Conservation (phyloP, 2,797 vertebrate species). For the Peromyscus eremicus region DNA sequence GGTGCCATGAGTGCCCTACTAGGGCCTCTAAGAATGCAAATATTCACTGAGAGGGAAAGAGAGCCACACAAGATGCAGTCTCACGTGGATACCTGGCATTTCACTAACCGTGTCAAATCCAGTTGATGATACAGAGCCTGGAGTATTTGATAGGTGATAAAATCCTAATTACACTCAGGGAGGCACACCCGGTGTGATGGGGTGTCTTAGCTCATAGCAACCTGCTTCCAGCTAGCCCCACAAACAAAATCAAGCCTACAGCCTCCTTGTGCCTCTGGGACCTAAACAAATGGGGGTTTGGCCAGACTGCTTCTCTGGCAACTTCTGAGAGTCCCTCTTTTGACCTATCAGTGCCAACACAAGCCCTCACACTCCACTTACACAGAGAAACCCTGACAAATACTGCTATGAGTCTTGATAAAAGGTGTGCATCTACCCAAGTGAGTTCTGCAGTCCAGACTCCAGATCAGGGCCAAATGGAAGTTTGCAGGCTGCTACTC, state of each 20-base stretch:
- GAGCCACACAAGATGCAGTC: background rate
- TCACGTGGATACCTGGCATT: background rate
- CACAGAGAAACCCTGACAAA: background rate
- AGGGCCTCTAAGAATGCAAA: background rate
- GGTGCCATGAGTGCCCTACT: background rate
- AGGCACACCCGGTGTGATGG: background rate
- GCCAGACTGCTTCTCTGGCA: background rate
- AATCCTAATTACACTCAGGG: background rate
- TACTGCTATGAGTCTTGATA: background rate
- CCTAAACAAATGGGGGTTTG: background rate
- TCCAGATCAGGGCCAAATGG: background rate
- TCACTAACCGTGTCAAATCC: background rate
- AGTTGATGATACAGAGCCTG: background rate
- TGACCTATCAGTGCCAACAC: background rate
- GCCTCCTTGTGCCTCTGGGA: background rate
- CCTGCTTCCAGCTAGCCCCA: no score
- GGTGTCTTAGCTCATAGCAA: background rate
- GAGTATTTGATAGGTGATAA: background rate
- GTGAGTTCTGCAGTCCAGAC: background rate
- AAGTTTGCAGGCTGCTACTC: background rate
- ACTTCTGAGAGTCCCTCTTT: background rate
- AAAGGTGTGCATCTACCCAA: background rate
- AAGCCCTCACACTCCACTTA: background rate
- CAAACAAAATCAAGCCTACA: background rate
- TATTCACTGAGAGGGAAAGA: background rate